Percentiles rank a stretch among this genome's conserved stretches.
phyloP scores from a whole-genome alignment of 2,888 invertebrate species.

The Gryllus longicercus region DNA sequence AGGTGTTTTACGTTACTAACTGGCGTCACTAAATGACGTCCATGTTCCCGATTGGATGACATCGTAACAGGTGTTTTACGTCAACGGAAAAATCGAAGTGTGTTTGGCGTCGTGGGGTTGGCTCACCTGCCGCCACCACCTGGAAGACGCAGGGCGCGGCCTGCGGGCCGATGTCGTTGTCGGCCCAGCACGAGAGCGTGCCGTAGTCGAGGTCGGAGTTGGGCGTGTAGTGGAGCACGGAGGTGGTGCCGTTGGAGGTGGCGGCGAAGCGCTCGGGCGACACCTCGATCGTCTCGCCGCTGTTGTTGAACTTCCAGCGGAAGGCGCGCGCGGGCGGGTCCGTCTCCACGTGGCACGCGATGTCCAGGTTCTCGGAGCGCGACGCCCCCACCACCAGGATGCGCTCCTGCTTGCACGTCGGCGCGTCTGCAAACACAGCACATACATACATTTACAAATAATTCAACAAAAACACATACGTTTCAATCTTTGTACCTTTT shows the following conservation, averaged over 20 bases:
- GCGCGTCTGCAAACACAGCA: constrained; percentile 62
- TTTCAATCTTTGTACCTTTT: no score
- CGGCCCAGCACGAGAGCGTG: constrained; percentile 80
- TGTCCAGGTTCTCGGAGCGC: constrained; percentile 79
- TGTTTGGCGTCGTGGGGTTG: no score
- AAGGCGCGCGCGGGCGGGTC: constrained; percentile 87
- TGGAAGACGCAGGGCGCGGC: constrained; percentile 81
- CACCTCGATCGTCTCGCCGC: constrained; percentile 82
- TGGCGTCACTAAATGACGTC: no score
- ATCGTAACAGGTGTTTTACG: no score
- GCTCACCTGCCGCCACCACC: constrained; percentile 81
- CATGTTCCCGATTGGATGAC: no score
- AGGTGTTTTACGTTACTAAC: no score
- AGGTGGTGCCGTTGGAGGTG: constrained; percentile 68
- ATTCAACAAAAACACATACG: no score
- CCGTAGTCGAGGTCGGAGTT: constrained; percentile 76
- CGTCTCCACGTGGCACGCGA: constrained; percentile 85
- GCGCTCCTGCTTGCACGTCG: constrained; percentile 73
- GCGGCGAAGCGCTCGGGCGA: constrained; percentile 70
- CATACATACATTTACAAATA: no score
- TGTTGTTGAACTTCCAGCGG: constrained; percentile 93
- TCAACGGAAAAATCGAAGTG: no score
- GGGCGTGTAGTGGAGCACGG: constrained; percentile 55
- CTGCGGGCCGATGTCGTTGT: constrained; percentile 79
- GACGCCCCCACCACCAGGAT: constrained; percentile 84